phyloP scores from a whole-genome alignment of 2,888 invertebrate genomes.

The Dryococelus australis region DNA sequence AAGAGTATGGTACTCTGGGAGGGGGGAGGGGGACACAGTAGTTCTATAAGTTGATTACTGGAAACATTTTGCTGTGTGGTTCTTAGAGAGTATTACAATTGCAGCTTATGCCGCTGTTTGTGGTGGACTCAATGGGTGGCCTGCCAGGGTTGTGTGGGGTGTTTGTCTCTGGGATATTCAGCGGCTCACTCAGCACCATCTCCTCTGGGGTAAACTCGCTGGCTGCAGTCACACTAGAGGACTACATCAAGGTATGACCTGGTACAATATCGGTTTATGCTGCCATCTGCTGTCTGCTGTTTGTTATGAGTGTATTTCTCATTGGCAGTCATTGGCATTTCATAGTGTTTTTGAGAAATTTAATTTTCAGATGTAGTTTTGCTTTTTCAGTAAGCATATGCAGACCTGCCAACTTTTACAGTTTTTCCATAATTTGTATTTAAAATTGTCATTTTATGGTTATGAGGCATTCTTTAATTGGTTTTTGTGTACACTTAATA shows the following conservation, averaged over 20 bases:
- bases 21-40: no score
- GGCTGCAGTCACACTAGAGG: slow-evolving; percentile 88
- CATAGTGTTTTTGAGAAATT: background rate
- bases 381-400: no score
- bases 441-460: no score
- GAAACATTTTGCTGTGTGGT: no score
- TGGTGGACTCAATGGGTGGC: slow-evolving; percentile 67
- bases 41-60: no score
- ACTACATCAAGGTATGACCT: slow-evolving; percentile 70
- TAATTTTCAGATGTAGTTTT: no score
- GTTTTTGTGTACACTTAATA: no score
- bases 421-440: no score
- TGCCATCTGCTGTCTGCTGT: slow-evolving; percentile 39
- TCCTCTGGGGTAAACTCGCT: slow-evolving; percentile 91
- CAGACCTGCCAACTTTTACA: no score
- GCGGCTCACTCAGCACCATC: slow-evolving; percentile 89
- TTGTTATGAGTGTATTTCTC: background rate
- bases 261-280: slow-evolving; percentile 46
- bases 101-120: slow-evolving; percentile 77
- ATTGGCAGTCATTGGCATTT: background rate
- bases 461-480: no score
- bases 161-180: slow-evolving; percentile 76
- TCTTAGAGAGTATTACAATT: background rate
- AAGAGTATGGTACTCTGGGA: no score
- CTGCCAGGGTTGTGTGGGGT: slow-evolving; percentile 56